Base-by-base conservation (phyloP, 92 coral and sea anemone species). In the Diadumene lineata region DNA sequence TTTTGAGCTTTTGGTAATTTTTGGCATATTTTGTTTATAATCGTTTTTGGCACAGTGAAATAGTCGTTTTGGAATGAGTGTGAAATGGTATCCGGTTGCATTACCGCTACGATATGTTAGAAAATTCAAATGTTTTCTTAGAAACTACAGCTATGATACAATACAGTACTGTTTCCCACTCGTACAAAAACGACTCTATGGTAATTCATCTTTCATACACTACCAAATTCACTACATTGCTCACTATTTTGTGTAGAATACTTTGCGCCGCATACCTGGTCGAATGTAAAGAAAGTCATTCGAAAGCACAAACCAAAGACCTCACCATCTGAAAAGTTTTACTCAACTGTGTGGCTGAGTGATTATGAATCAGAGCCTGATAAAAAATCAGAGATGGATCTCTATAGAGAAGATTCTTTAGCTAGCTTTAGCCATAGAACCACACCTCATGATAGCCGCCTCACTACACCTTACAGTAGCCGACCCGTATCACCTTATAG, bases 291-390 rank as follows among this genome's bases (percentile, higher is more conserved):
- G 90, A 92, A 82, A 79, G 92, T 86, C 83, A 80, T 91, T 88
- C 64, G 90, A 85, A 84, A 83, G 78, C 89, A 80, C 76, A 91
- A 87, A 81, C 86, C 92, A 80, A 87, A 88, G 82, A 79, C 90
- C 60, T 64, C 79, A 75, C 82, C 96, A 72, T 81, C 91, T 58
- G 86, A 96, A 87, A 96, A 85, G 89, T 96, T 96, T 96, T 96
- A 96, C 78, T 92, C 99, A 31, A 96, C 99, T 64, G 99, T 96
- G 80, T 96, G 99, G 99, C 94, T 96, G 57, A 96, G 99, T 74
- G 99, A 96, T 75, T 96, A 89, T 74, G 99, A 96, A 68, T 96
- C 92, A 22, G 97, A 92, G 81, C 85, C 77, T 28, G 99, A 96
- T 32, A 96, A 84, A 84, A 94, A 88, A 72, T 74, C 93, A 44